Evolutionary conservation across 2,888 invertebrate genomes (phyloP).

Genomic region (Chalcosyrphus nemorum): DNA sequence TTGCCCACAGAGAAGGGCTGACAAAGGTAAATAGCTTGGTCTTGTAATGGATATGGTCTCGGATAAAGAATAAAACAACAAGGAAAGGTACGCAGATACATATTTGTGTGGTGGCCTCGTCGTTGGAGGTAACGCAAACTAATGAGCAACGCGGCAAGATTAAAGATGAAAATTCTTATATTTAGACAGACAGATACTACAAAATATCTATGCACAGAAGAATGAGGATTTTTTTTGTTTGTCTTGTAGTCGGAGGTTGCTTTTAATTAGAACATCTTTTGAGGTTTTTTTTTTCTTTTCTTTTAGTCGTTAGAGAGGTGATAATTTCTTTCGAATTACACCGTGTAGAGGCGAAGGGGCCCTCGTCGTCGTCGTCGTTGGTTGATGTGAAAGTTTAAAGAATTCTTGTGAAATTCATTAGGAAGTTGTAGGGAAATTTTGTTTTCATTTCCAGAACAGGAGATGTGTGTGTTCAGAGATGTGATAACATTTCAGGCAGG

Average conservation of each 20-base stretch:
- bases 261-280: constrained; percentile 2
- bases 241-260: neutral
- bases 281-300: neutral
- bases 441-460: neutral
- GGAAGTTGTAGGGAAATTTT: neutral
- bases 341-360: too few relatives aligned
- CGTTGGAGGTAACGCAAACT: neutral
- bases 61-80: neutral
- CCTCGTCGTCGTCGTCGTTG: neutral
- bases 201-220: neutral
- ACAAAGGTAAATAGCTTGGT: neutral
- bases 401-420: neutral
- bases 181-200: too few relatives aligned
- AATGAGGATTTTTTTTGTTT: neutral
- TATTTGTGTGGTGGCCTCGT: neutral
- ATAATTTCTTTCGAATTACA: neutral
- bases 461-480: too few relatives aligned
- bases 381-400: neutral
- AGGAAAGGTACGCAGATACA: neutral
- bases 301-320: too few relatives aligned
- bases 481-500: too few relatives aligned
- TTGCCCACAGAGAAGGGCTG: neutral
- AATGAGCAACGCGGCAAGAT: neutral
- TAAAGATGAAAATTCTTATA: neutral
- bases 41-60: neutral